These are phyloP conservation scores for Xestia ashworthii DNA, from an alignment of 2,888 invertebrate genomes.

Conservation along the genomic window DNA sequence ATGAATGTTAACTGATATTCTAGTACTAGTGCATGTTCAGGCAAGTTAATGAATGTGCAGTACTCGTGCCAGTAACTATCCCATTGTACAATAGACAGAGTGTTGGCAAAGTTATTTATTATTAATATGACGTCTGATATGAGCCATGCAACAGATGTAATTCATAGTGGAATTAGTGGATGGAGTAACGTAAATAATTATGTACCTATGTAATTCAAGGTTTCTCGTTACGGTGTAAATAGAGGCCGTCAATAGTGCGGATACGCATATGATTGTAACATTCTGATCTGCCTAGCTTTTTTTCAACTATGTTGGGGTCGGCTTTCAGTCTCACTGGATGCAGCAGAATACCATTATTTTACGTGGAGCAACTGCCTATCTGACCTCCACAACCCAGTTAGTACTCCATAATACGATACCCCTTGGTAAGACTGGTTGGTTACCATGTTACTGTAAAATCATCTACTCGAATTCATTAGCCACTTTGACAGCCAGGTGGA, in stretches of 20 bases:
- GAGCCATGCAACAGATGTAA: conserved; percentile 53
- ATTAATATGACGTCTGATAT: conserved; percentile 55
- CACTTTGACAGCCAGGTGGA: background rate
- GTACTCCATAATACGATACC: too few species aligned
- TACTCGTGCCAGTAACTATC: conserved; percentile 41
- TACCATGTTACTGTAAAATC: background rate
- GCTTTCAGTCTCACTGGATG: too few species aligned
- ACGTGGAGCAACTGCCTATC: too few species aligned
- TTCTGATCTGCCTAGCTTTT: background rate
- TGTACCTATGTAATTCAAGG: conserved; percentile 45
- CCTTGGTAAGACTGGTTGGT: too few species aligned
- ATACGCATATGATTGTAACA: background rate
- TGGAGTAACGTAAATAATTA: conserved; percentile 46
- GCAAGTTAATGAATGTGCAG: conserved; percentile 25
- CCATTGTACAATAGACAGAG: conserved; percentile 24
- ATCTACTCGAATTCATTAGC: background rate
- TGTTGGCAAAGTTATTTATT: conserved; percentile 63
- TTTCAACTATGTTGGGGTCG: too few species aligned
- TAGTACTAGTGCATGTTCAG: conserved; percentile 31
- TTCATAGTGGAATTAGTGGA: conserved; percentile 48
- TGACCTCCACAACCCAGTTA: too few species aligned
- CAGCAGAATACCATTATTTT: too few species aligned
- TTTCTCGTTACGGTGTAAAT: conserved; percentile 25
- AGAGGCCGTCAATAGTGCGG: background rate
- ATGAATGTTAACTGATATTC: conserved; percentile 49